Base-by-base conservation (phyloP, 1,140 invertebrate genomes). In the Cryptotermes secundus region DNA sequence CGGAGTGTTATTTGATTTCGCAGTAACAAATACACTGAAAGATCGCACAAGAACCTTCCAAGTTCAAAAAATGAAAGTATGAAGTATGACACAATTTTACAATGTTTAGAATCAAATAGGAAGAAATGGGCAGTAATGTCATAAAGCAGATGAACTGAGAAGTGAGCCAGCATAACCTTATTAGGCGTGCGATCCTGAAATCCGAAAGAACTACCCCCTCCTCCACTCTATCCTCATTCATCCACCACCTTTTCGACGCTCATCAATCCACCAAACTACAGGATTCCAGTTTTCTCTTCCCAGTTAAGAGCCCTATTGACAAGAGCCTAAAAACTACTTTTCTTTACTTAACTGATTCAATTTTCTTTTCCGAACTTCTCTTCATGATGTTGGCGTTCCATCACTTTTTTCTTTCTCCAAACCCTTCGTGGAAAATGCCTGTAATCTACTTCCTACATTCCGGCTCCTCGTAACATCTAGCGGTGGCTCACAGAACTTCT, bases 261-360 rank as follows among this genome's bases (percentile, higher is more conserved):
- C 45, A 49, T 22, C 45, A 49, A 49, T 49, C 14, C 45, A n/a
- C 59, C 59, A 72, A 72, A 31, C 59, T 72, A 72, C 59, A 7
- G 59, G 59, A 9, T 72, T 72, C 59, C 59, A 31, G 31, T 72
- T 31, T 72, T 31, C 2, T 31, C n/a, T 72, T 72, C 31, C 59
- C 59, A 4, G 59, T 72, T 72, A 72, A 72, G 26, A 31, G n/a
- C 26, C 6, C 59, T n/a, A 72, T 3, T 72, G 59, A 72, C 31
- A 72, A 72, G n/a, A 31, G n/a, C 59, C 31, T 72, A 72, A 72
- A 72, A 72, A 72, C 59, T 72, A 31, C 59, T 31, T 31, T 31
- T 72, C 59, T 72, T n/a, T 72, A 72, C 59, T 72, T 72, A 72
- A 26, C 59, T 72, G 59, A 72, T 72, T 72, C 59, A 72, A 72